Evolutionary conservation across 2,797 vertebrate genomes (phyloP), one percentile per base, ranked within the genome.

Genomic region (Phataginus tricuspis): DNA sequence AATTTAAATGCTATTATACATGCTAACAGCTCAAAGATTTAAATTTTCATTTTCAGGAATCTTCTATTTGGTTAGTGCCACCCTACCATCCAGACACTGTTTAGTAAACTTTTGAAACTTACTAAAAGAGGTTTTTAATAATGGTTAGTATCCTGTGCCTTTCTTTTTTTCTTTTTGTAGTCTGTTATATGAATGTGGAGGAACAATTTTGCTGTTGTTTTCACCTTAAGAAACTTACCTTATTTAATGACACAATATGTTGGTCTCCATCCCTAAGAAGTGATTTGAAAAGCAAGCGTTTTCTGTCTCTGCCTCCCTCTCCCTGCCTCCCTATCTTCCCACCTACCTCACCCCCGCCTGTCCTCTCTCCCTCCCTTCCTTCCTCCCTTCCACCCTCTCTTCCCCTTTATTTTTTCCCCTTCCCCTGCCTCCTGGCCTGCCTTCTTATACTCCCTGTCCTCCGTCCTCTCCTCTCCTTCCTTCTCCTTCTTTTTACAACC

Each of bases 71-170:
- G 95, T 97, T 98, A 88, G 88, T 97, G 92, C 87, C 97, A 95
- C 97, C 91, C 95, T 95, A 92, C 93, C 96, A 97, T 96, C 95
- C 71, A 98, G 96, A 96, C 69, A 98, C 83, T 79, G 97, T 98
- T 98, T 98, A 96, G 66, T 98, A 98, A 95, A 96, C 96, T 97
- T 97, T 98, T 97, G 97, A 98, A 97, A 97, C 78, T 97, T 98
- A 96, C 96, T 97, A 97, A 96, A 97, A 96, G 97, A 97, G 66
- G 75, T 98, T 98, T 98, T 98, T 97, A 66, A 95, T 98, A 92
- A 96, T 97, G 97, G 96, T 96, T 97, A 92, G 96, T 98, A 96
- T 94, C 98, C 63, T 8, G 21, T 98, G 96, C 95, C 86, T 92
- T 96, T 94, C 91, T 92, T 96, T 93, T 45, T 95, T 95, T 83